Percentiles rank a stretch among this genome's conserved stretches.
phyloP scores from a whole-genome alignment of 2,113 vertebrate species.

The Piaya cayana region DNA sequence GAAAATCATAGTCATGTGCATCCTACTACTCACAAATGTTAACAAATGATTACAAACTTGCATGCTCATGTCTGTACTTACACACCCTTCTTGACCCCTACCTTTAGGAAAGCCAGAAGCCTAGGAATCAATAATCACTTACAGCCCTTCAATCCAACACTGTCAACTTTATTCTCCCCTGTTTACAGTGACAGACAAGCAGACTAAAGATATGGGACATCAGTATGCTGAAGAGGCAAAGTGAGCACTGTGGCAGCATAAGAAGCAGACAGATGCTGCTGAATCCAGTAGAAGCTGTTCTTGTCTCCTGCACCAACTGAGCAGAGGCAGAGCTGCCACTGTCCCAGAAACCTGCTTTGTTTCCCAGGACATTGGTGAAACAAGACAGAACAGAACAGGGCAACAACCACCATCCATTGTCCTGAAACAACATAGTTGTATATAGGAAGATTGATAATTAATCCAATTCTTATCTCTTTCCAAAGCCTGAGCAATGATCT shows the following conservation, averaged over 20 bases:
- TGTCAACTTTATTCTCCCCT: conserved; percentile 42
- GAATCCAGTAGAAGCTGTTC: neutral
- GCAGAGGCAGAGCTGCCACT: neutral
- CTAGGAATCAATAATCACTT: conserved; percentile 68
- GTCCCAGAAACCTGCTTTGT: neutral
- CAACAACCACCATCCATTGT: neutral
- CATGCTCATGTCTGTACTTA: neutral
- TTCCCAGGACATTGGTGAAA: neutral
- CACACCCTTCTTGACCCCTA: neutral
- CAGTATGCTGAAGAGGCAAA: conserved; percentile 45
- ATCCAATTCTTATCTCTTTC: neutral
- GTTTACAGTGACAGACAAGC: conserved; percentile 44
- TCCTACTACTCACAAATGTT: rapidly evolving
- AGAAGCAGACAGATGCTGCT: neutral
- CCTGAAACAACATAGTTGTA: neutral
- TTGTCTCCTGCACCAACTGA: neutral
- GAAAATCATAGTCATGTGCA: neutral
- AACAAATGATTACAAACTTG: neutral
- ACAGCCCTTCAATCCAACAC: conserved; percentile 62
- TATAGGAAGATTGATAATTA: neutral
- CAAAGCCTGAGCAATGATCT: neutral
- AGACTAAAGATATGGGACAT: conserved; percentile 22
- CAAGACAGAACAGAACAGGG: neutral
- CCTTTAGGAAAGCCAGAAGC: neutral
- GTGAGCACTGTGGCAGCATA: conserved; percentile 18